Evolutionary conservation across 2,888 invertebrate species (phyloP).

Genomic region (Mechanitis mazaeus): DNA sequence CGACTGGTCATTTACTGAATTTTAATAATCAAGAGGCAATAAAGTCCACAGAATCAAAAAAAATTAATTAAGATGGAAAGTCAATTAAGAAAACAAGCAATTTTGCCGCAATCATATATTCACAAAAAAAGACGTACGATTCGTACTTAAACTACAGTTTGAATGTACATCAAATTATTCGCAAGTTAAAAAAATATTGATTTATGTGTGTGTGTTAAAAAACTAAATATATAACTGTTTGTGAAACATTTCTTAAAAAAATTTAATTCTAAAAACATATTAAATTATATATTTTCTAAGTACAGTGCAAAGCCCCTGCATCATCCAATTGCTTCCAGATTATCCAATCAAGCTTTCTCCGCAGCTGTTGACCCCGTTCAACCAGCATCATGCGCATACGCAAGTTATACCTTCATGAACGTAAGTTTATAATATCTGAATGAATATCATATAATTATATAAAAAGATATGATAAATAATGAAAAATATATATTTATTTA

Average conservation of each 20-base stretch:
- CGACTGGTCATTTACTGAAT: neutral
- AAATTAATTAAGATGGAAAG: too few relatives aligned
- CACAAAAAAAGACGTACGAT: too few relatives aligned
- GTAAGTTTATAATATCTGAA: neutral
- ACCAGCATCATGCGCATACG: constrained; percentile 15
- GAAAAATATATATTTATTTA: neutral
- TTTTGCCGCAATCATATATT: too few relatives aligned
- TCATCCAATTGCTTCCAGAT: constrained; percentile 58
- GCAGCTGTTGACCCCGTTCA: constrained; percentile 56
- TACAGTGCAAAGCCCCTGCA: neutral
- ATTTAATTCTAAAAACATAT: neutral
- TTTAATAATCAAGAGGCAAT: too few relatives aligned
- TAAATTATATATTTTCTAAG: neutral
- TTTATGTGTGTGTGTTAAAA: too few relatives aligned
- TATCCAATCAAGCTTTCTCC: constrained; percentile 69
- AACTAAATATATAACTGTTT: too few relatives aligned
- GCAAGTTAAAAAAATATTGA: too few relatives aligned
- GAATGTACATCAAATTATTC: too few relatives aligned
- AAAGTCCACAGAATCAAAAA: too few relatives aligned
- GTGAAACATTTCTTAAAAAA: too few relatives aligned
- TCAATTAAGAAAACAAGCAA: too few relatives aligned
- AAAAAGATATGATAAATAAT: neutral
- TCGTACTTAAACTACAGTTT: too few relatives aligned
- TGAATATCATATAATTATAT: neutral
- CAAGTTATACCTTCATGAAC: neutral